phyloP scores from a whole-genome alignment of 2,888 invertebrate species.

The Sphaerophoria rueppellii region DNA sequence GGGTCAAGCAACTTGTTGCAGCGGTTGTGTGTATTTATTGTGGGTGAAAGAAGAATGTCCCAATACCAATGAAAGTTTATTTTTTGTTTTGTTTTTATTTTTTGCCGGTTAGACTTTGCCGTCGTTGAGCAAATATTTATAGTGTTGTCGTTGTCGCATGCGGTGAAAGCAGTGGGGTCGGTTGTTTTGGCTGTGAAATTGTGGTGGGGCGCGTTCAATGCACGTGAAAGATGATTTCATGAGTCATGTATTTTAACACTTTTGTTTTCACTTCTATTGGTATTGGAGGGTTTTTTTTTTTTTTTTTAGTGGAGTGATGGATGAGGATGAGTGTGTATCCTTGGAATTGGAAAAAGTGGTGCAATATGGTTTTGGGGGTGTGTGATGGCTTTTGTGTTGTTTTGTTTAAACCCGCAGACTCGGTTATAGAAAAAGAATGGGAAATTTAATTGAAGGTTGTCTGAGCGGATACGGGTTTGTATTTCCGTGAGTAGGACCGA shows the following conservation, averaged over 20 bases:
- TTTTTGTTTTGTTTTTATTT: constrained; percentile 1
- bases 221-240: constrained; percentile 52
- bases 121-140: background rate
- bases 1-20: constrained; percentile 71
- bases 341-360: constrained; percentile 70
- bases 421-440: background rate
- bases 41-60: background rate
- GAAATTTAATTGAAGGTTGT: constrained; percentile 5
- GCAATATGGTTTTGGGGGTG: constrained; percentile 5
- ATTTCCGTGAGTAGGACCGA: constrained; percentile 12
- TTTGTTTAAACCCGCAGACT: background rate
- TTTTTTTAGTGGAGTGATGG: background rate
- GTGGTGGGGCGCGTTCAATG: constrained; percentile 19
- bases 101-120: background rate
- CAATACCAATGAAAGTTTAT: constrained; percentile 27
- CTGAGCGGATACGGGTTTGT: constrained; percentile 26
- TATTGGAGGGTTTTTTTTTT: background rate
- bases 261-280: constrained; percentile 42
- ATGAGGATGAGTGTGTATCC: constrained; percentile 41
- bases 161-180: constrained; percentile 12
- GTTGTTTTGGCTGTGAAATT: constrained; percentile 12
- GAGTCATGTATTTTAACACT: constrained; percentile 33
- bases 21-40: background rate
- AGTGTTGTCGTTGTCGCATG: constrained; percentile 56
- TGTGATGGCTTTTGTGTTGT: background rate